Evolutionary conservation across 2,888 invertebrate species (phyloP), one percentile per base, ranked within the genome.

Genomic region (Melanargia galathea): DNA sequence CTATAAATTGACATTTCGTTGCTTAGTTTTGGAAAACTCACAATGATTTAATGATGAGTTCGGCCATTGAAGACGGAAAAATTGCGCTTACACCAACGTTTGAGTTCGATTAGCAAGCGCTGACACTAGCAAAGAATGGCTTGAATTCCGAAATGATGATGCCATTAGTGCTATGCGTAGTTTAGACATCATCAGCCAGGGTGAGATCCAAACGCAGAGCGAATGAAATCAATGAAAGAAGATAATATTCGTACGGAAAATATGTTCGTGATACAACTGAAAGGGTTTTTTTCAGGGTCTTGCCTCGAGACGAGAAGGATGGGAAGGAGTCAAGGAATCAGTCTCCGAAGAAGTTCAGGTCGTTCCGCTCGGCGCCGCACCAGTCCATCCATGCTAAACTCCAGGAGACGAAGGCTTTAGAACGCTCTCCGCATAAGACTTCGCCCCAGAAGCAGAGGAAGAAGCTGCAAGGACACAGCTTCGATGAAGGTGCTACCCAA

Each of bases 221-320:
- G 48, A 63, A 52, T 16, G 62, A 22, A 46, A 0, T 18, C 10
- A 35, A 11, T 16, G n/a, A 64, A 18, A 16, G 2, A n/a, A 0
- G 18, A 20, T 11, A n/a, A n/a, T n/a, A n/a, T n/a, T n/a, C n/a
- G n/a, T n/a, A 51, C 20, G 0, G 20, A 13, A 20, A 13, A 18
- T 33, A 35, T 20, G 13, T 33, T 7, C 33, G 20, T 35, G 18
- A 43, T 51, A 35, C 35, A 52, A 35, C 7, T n/a, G 26, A 46
- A 33, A 2, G 35, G 51, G 30, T 51, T 16, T 24, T n/a, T 70
- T 70, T 45, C 84, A 96, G 96, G 91, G 94, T 95, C 59, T 93
- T 96, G 70, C 95, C 96, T 66, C 95, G 96, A 77, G 97, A 96
- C 80, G 97, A 97, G 79, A 97, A 97, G 79, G 96, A 96, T 71